Evolutionary conservation across 2,888 invertebrate genomes (phyloP).

Genomic region (Achlya flavicornis): DNA sequence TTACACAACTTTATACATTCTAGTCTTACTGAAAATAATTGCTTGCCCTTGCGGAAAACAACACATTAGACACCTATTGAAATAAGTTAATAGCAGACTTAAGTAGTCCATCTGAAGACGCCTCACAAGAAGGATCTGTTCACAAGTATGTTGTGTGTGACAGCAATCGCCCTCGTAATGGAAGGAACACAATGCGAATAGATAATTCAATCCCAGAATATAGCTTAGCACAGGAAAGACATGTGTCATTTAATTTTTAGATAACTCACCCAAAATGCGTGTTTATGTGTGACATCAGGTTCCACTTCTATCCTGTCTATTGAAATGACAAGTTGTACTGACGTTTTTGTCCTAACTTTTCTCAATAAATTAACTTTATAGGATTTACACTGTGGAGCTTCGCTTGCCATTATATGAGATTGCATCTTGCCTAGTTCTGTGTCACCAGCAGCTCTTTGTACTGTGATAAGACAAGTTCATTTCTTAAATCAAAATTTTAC

Average conservation of each 20-base stretch:
- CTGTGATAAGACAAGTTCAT: slow-evolving; percentile 37
- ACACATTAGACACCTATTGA: too few species aligned
- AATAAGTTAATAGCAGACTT: too few species aligned
- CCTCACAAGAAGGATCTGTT: too few species aligned
- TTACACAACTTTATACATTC: too few species aligned
- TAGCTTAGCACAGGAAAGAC: too few species aligned
- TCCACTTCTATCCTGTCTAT: slow-evolving; percentile 96
- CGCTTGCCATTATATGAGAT: slow-evolving; percentile 90
- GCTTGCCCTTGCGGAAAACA: too few species aligned
- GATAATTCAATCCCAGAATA: too few species aligned
- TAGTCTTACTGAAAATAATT: too few species aligned
- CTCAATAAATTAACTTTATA: slow-evolving; percentile 91
- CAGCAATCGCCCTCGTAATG: too few species aligned
- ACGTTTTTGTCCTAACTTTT: slow-evolving; percentile 91
- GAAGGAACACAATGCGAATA: too few species aligned
- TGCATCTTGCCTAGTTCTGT: slow-evolving; percentile 87
- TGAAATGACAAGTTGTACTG: slow-evolving; percentile 94
- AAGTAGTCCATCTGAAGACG: too few species aligned
- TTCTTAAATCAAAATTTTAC: background rate
- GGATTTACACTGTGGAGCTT: slow-evolving; percentile 94
- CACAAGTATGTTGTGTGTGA: too few species aligned
- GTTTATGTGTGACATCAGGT: slow-evolving; percentile 88
- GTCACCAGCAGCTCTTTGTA: slow-evolving; percentile 47
- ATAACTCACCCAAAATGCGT: slow-evolving; percentile 85
- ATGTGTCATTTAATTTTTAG: background rate